Evolutionary conservation across 37 sponge, comb jelly and placozoan species (phyloP).

Genomic region (Crambe crambe): DNA sequence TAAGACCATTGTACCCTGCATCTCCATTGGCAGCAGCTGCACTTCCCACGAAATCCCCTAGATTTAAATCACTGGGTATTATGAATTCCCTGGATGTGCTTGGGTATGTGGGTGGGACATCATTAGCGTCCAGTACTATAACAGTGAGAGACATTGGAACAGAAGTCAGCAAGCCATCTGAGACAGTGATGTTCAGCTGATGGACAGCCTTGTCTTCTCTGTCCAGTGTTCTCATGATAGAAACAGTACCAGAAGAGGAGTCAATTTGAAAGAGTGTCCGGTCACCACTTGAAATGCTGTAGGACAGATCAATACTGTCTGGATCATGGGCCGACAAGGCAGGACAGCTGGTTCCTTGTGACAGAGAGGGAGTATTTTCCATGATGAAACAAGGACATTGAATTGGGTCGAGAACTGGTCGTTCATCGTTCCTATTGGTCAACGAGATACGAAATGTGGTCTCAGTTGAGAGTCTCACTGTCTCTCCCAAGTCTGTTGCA

Average conservation of each 20-base stretch:
- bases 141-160: conserved; percentile 28
- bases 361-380: conserved; percentile 21
- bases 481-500: conserved; percentile 44
- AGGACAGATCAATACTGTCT: conserved; percentile 36
- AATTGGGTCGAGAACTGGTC: conserved; percentile 53
- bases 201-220: conserved; percentile 32
- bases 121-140: conserved; percentile 57
- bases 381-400: conserved; percentile 66
- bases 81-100: conserved; percentile 11
- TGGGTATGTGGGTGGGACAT: conserved; percentile 21
- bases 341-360: conserved; percentile 17
- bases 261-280: conserved; percentile 53
- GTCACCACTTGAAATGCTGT: conserved; percentile 36
- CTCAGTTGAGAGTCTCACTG: conserved; percentile 15
- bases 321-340: conserved; percentile 54
- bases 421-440: conserved; percentile 38
- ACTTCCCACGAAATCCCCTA: conserved; percentile 39
- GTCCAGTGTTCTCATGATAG: conserved; percentile 3
- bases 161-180: conserved; percentile 38
- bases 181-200: conserved; percentile 18
- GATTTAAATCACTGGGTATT: conserved; percentile 24
- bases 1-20: conserved; percentile 60
- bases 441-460: conserved; percentile 36
- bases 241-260: conserved; percentile 44
- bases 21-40: conserved; percentile 34